Evolutionary conservation across 2,888 invertebrate genomes (phyloP), one percentile per base, ranked within the genome.

Genomic region (Troides oblongomaculatus): DNA sequence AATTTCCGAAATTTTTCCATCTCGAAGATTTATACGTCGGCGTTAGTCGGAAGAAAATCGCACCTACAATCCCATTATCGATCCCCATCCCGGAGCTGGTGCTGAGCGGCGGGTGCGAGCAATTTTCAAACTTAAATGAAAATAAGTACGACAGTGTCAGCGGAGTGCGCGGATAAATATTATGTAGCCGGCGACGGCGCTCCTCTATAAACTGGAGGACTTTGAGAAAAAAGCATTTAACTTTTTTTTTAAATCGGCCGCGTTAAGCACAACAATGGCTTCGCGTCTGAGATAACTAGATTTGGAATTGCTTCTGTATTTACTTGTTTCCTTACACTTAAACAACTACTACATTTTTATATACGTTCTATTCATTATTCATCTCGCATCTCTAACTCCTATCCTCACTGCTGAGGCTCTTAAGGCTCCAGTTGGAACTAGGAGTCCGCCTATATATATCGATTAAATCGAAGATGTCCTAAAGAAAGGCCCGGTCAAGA

Each of bases 121-220:
- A 90, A 90, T 91, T 90, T 90, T 88, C 86, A 89, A 90, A 90
- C 85, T 90, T 92, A 92, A 91, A 92, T 92, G 90, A 91, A 90
- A 92, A 92, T 90, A 90, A 88, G 85, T 84, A 80, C 79, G 82
- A 82, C 82, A 84, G 80, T 70, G 73, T 63, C 60, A 64, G 70
- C 64, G 67, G 67, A 39, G 66, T 53, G 63, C 23, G 21, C 21
- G 8, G 46, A 56, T 62, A 62, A 67, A 67, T 59, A 66, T 59
- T 50, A 60, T 66, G 21, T 66, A 14, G 56, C 56, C 8, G 14
- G n/a, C 56, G 56, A n/a, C 56, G n/a, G n/a, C 21, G 21, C 56
- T 7, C 56, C 10, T 21, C 14, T 56, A 56, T n/a, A 21, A 56
- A 56, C 56, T 56, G 8, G n/a, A n/a, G 21, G 21, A 56, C n/a